phyloP scores from a whole-genome alignment of 2,888 invertebrate genomes.

The Noctua comes region DNA sequence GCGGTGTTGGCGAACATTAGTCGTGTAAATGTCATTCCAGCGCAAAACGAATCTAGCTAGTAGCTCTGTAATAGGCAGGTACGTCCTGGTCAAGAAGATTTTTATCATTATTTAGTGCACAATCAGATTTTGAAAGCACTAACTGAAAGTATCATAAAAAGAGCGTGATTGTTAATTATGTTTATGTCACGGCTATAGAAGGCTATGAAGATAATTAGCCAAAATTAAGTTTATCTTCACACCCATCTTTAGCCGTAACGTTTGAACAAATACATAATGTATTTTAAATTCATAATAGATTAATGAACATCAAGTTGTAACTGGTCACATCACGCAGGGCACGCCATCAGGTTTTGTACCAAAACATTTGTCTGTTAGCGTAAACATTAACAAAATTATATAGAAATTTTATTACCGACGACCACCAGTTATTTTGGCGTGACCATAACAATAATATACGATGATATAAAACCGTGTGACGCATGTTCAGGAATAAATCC shows the following conservation, averaged over 20 bases:
- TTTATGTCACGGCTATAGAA: not conserved
- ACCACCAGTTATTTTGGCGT: constrained; percentile 62
- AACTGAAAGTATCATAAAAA: not conserved
- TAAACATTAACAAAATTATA: constrained; percentile 61
- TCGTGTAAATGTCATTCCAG: not conserved
- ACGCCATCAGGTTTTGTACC: constrained; percentile 30
- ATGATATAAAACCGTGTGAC: constrained; percentile 69
- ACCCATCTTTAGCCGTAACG: not conserved
- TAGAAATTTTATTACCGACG: constrained; percentile 61
- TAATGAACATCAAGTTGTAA: constrained; percentile 43
- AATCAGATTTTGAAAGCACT: not conserved
- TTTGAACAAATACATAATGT: not conserved
- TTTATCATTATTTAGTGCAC: not conserved
- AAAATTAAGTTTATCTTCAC: not conserved
- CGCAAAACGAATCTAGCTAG: not conserved
- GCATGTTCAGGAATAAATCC: constrained; percentile 65
- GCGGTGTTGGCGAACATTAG: not conserved
- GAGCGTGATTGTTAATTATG: not conserved
- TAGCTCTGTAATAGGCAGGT: not conserved
- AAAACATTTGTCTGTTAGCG: constrained; percentile 59
- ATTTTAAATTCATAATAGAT: constrained; percentile 23
- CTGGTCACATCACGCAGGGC: constrained; percentile 37
- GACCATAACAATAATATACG: constrained; percentile 70
- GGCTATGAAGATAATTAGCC: not conserved
- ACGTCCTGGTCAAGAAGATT: not conserved